These are phyloP conservation scores for Palloptera scutellata DNA, from an alignment of 2,888 invertebrate genomes.

Conservation along the genomic window DNA sequence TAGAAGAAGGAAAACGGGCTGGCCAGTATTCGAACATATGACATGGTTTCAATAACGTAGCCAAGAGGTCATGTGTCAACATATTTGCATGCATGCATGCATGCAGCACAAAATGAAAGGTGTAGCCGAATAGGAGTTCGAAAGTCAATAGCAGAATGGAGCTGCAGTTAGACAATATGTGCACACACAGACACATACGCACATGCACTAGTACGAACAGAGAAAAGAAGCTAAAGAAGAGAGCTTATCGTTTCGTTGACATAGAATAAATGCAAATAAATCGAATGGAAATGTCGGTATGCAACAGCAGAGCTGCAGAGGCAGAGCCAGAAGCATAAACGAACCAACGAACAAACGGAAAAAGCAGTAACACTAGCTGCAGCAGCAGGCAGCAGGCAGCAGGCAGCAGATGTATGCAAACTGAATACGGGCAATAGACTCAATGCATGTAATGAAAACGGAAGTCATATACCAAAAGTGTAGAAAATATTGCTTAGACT, in stretches of 20 bases:
- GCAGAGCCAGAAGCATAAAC: conserved; percentile 40
- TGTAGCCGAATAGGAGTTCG: background rate
- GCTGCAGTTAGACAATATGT: no score
- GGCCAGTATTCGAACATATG: conserved; percentile 9
- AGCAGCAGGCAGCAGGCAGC: background rate
- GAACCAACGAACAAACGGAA: conserved; percentile 14
- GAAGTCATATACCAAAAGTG: conserved; percentile 5
- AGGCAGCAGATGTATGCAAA: conserved; percentile 13
- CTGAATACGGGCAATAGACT: conserved; percentile 13
- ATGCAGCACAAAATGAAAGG: background rate
- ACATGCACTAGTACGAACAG: background rate
- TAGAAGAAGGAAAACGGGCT: no score
- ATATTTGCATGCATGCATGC: conserved; percentile 6
- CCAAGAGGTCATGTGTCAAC: conserved; percentile 22
- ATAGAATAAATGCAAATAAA: conserved; percentile 49
- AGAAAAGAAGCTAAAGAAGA: background rate
- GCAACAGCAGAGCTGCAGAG: conserved; percentile 44
- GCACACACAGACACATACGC: background rate
- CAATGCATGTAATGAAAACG: background rate
- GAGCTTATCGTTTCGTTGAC: conserved; percentile 29
- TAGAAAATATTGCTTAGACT: background rate
- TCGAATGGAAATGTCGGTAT: conserved; percentile 53
- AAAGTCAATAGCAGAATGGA: background rate
- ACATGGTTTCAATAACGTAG: conserved; percentile 21
- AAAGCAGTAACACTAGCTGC: background rate